Evolutionary conservation across 2,113 vertebrate genomes (phyloP).

Genomic region (Alligator sinensis): DNA sequence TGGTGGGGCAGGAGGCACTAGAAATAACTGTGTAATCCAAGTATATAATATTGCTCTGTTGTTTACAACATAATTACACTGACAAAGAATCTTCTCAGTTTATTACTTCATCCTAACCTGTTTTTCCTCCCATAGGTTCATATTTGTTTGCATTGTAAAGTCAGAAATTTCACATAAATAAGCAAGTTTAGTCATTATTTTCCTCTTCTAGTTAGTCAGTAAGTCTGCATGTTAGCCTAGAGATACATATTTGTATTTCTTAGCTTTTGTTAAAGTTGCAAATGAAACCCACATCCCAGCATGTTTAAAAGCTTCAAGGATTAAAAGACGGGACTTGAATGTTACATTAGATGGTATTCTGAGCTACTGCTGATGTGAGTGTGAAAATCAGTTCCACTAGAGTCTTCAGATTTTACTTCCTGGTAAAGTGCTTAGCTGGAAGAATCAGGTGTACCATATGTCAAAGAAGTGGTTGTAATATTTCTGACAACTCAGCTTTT

Average conservation of each 20-base stretch:
- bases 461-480: conserved; percentile 1
- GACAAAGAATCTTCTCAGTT: conserved; percentile 37
- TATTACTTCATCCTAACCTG: conserved; percentile 53
- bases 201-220: conserved; percentile 61
- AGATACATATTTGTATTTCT: conserved; percentile 69
- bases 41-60: conserved; percentile 28
- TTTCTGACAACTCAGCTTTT: background rate
- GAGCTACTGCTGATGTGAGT: conserved; percentile 55
- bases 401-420: background rate
- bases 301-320: conserved; percentile 49
- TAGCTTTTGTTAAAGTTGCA: conserved; percentile 72
- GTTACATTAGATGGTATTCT: conserved; percentile 52
- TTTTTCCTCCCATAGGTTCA: conserved; percentile 40
- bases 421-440: background rate
- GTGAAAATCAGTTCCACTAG: conserved; percentile 33
- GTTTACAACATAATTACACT: conserved; percentile 38
- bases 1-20: conserved; percentile 92
- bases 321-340: conserved; percentile 62
- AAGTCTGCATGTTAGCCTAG: conserved; percentile 58
- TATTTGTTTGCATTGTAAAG: conserved; percentile 71
- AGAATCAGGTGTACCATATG: background rate
- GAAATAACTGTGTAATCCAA: conserved; percentile 68
- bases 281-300: conserved; percentile 59
- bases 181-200: conserved; percentile 69
- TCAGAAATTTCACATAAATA: conserved; percentile 65